Base-by-base conservation (phyloP, 2,113 vertebrate genomes). In the Ophiodon elongatus region DNA sequence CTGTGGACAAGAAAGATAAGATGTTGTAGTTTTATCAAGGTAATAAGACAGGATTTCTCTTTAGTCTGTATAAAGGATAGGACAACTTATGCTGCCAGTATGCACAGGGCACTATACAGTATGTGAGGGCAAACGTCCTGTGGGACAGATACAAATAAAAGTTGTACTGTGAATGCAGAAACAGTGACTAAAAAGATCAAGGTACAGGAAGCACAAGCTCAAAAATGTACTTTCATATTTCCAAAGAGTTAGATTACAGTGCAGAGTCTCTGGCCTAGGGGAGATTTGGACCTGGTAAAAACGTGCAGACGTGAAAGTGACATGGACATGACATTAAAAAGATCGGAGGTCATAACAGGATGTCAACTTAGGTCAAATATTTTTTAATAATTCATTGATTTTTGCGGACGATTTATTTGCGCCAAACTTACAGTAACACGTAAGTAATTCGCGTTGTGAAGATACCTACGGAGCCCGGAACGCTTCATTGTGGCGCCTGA, bases 381-480 rank as follows among this genome's bases (percentile, higher is more conserved):
- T 71, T 4, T 33, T 3, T 14, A 33, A 69, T 15, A 8, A 72
- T 1, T 25, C 2, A 41, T 1, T 13, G 37, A 29, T 19, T 19
- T 27, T 27, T 35, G 4, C 29, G 25, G 43, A 2, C 14, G 60
- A 29, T 54, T 54, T 39, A 21, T 21, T 21, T 54, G 47, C 2
- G 7, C 8, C n/a, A 56, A n/a, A 47, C 0, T 47, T 9, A 6
- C 15, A 25, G 17, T 33, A n/a, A 37, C 0, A 15, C 3, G 2
- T 25, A 37, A 47, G 8, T 64, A 4, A 11, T 13, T 67, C 6
- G 0, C 1, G 57, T 3, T 62, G 3, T 10, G 6, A 41, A 0
- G 17, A 11, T 41, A 17, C 25, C 9, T 13, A 6, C 1, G 4
- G 21, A 41, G 10, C 7, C 10, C 81, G 94, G 93, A 95, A 94